A percentile compares a stretch with the other conserved stretches of the same genome.
Evolutionary conservation across 2,888 invertebrate species (phyloP).

Genomic region (Acanthoscelides obtectus): DNA sequence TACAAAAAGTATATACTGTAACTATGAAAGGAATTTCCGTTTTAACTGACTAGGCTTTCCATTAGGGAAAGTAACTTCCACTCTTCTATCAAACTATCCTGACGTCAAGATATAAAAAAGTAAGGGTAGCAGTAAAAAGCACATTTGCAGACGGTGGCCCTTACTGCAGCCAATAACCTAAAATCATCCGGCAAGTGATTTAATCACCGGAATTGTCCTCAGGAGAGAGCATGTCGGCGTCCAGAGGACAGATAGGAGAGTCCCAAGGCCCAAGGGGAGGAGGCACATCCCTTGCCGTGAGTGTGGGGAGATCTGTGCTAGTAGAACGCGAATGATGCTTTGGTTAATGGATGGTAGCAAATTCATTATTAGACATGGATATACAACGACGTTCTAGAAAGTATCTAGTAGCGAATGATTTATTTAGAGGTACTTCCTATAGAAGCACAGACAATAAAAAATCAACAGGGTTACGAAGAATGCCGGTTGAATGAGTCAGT

Average conservation of each 20-base stretch:
- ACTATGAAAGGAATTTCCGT: no score
- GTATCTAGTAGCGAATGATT: no score
- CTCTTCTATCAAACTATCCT: no score
- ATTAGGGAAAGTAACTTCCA: no score
- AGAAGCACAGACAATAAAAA: no score
- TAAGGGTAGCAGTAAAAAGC: neutral
- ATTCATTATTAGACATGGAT: neutral
- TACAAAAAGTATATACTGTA: no score
- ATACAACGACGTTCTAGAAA: neutral
- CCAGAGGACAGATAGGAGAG: constrained; percentile 18
- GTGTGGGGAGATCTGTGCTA: neutral
- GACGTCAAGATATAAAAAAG: neutral
- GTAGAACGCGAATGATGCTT: neutral
- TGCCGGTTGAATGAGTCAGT: no score
- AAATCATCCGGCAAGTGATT: constrained; percentile 25
- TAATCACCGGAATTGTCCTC: constrained; percentile 30
- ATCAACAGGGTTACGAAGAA: no score
- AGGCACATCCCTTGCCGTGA: neutral
- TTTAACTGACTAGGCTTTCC: no score
- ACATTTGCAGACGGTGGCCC: neutral
- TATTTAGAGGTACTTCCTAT: no score
- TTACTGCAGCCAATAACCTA: constrained; percentile 11
- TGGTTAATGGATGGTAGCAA: neutral
- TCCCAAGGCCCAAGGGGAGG: constrained; percentile 13
- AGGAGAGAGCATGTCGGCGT: constrained; percentile 15